These are phyloP conservation scores for Danio albolineatus DNA, from an alignment of 2,797 vertebrate species.

Conservation along the genomic window DNA sequence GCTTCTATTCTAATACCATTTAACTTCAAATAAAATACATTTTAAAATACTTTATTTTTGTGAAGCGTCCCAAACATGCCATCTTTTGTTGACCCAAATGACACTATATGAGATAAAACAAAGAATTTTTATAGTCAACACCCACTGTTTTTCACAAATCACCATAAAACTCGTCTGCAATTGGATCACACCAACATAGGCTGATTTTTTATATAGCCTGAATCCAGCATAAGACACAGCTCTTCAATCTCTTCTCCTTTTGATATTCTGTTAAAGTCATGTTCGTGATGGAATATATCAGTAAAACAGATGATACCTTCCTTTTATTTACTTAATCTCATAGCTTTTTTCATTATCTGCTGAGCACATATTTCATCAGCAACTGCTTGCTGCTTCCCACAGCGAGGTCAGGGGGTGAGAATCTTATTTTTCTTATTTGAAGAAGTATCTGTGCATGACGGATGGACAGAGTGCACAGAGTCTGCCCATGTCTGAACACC, in stretches of 20 bases:
- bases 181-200: too few relatives aligned
- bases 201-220: too few relatives aligned
- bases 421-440: conserved; percentile 16
- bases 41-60: too few relatives aligned
- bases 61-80: too few relatives aligned
- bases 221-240: too few relatives aligned
- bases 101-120: too few relatives aligned
- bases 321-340: not conserved
- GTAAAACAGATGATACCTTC: not conserved
- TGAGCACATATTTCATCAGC: not conserved
- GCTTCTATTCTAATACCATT: too few relatives aligned
- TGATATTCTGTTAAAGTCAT: not conserved
- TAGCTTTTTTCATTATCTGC: not conserved
- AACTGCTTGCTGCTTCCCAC: not conserved
- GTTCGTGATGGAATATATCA: not conserved
- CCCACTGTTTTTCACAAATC: too few relatives aligned
- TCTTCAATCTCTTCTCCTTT: not conserved
- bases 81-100: too few relatives aligned
- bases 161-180: too few relatives aligned
- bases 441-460: conserved; percentile 8
- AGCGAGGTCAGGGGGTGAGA: not conserved
- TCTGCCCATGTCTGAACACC: not conserved
- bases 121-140: too few relatives aligned
- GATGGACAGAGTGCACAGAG: not conserved
- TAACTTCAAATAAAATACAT: too few relatives aligned